Evolutionary conservation across 2,113 vertebrate species (phyloP).

Genomic region (Sakesphorus luctuosus): DNA sequence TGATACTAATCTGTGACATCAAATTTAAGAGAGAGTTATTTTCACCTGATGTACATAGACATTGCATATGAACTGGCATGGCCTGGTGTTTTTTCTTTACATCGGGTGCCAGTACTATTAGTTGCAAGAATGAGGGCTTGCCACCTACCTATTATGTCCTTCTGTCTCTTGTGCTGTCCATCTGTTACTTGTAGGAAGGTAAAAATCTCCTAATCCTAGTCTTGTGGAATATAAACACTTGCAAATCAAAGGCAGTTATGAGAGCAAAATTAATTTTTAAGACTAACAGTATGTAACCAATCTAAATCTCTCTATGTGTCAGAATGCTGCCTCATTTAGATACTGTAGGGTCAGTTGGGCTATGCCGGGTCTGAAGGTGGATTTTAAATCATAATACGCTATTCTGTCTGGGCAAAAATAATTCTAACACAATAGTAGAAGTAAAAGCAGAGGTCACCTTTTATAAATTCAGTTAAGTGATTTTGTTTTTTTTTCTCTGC

Average conservation of each 20-base stretch:
- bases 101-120: background rate
- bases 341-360: background rate
- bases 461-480: background rate
- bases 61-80: background rate
- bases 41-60: background rate
- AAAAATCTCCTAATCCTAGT: background rate
- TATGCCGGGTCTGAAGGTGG: background rate
- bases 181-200: conserved; percentile 4
- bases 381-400: background rate
- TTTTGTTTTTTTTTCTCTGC: background rate
- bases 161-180: background rate
- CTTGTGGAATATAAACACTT: background rate
- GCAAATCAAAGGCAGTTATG: background rate
- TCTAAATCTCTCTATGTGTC: background rate
- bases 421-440: background rate
- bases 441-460: background rate
- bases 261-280: background rate
- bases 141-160: background rate
- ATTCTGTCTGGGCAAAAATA: background rate
- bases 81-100: background rate
- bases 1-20: background rate
- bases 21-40: background rate
- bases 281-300: background rate
- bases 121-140: background rate
- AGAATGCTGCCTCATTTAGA: background rate